Percentiles rank a stretch among this genome's conserved stretches.
Conservation (phyloP, 2,888 invertebrate genomes). For the Trichogramma dendrolimi region DNA sequence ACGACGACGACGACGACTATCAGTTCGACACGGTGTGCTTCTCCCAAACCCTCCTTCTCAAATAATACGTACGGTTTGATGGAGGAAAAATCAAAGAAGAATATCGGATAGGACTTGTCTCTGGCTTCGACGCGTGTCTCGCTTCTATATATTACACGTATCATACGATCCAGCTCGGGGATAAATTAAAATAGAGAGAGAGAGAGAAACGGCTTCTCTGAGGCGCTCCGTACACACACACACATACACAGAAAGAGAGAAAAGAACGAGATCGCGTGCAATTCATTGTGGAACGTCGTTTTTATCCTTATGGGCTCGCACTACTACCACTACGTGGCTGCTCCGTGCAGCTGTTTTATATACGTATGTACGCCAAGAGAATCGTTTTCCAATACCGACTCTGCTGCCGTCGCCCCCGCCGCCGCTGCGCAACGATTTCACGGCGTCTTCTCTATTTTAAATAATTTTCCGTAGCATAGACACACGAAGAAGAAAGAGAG, state of each 20-base stretch:
- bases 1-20: too few species aligned
- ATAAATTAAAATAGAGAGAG: constrained; percentile 23
- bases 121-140: background rate
- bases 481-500: too few species aligned
- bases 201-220: background rate
- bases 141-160: too few species aligned
- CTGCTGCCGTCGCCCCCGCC: constrained; percentile 38
- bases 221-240: too few species aligned
- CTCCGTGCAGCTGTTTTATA: too few species aligned
- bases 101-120: too few species aligned
- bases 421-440: constrained; percentile 32
- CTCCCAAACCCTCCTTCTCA: too few species aligned
- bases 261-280: constrained; percentile 22
- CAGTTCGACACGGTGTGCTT: too few species aligned
- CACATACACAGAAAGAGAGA: background rate
- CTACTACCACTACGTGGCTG: background rate
- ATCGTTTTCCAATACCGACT: constrained; percentile 44
- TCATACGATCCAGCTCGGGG: constrained; percentile 2
- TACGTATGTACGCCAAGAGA: constrained; percentile 9
- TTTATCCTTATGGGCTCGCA: too few species aligned
- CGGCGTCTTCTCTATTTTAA: constrained; percentile 25
- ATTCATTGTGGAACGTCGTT: constrained; percentile 11
- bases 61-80: too few species aligned
- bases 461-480: constrained; percentile 32
- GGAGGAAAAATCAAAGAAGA: constrained; percentile 15